These are phyloP conservation scores for Sander vitreus DNA, from an alignment of 2,113 vertebrate genomes.

Conservation along the genomic window DNA sequence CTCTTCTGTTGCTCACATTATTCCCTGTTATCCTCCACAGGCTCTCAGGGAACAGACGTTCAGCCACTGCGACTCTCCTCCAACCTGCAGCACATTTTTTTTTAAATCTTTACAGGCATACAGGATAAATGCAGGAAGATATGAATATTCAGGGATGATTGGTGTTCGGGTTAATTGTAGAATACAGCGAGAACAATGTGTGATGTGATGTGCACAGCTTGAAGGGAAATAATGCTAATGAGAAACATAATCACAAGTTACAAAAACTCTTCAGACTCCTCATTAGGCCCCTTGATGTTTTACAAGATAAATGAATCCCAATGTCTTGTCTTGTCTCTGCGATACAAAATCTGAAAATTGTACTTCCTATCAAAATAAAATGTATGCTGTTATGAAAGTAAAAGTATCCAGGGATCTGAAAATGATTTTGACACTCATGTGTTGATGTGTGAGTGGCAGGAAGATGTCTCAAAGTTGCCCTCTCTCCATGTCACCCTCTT, in stretches of 20 bases:
- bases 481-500: conserved; percentile 10
- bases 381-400: neutral
- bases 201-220: conserved; percentile 23
- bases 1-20: neutral
- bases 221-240: conserved; percentile 41
- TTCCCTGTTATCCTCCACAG: neutral
- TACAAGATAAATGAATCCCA: neutral
- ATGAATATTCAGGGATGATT: conserved; percentile 18
- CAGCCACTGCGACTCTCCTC: neutral
- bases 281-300: conserved; percentile 7
- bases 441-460: conserved; percentile 14
- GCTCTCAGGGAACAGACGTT: conserved; percentile 9
- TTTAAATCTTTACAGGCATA: neutral
- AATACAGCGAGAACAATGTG: neutral
- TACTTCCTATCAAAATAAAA: neutral
- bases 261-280: conserved; percentile 34
- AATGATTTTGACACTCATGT: neutral
- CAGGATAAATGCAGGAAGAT: conserved; percentile 11
- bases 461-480: conserved; percentile 10
- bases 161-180: conserved; percentile 5
- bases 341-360: neutral
- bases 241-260: conserved; percentile 44
- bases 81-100: conserved; percentile 20
- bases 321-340: neutral
- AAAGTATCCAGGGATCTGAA: neutral